A percentile compares a stretch with the other conserved stretches of the same genome.
These are phyloP conservation scores for Acanthosepion lycidas DNA, from an alignment of 2,888 invertebrate species.

Conservation along the genomic window DNA sequence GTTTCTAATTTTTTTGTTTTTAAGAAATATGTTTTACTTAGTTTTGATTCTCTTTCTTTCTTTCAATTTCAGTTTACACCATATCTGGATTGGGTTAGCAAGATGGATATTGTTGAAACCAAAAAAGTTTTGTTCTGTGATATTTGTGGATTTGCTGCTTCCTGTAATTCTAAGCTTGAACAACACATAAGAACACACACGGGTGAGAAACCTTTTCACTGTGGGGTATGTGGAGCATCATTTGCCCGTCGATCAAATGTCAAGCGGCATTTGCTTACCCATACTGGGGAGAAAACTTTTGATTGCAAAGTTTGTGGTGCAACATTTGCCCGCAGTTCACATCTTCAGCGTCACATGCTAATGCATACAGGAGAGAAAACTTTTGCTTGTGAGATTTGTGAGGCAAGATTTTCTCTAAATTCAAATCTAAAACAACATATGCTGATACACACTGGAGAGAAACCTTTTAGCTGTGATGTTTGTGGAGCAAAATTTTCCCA, in stretches of 20 bases:
- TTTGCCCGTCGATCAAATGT: not conserved
- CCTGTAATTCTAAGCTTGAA: conserved; percentile 11
- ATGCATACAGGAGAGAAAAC: not conserved
- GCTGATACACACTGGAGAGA: not conserved
- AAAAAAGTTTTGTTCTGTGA: not conserved
- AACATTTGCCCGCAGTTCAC: not conserved
- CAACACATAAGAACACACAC: conserved; percentile 9
- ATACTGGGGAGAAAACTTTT: not conserved
- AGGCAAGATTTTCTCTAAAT: not conserved
- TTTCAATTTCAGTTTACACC: not conserved
- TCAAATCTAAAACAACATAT: not conserved
- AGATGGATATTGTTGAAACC: not conserved
- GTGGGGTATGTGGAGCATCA: not conserved
- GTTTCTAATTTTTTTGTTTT: too few species aligned
- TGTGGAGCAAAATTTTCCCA: not conserved
- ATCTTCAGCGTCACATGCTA: not conserved
- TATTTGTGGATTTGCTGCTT: conserved; percentile 18
- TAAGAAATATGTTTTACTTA: too few species aligned
- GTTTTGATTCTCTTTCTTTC: not conserved
- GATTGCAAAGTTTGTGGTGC: not conserved
- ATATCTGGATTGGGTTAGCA: not conserved
- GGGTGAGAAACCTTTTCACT: not conserved
- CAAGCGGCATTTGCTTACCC: conserved; percentile 33
- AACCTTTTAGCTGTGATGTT: not conserved
- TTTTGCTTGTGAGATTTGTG: not conserved